Percentiles rank a stretch among this genome's conserved stretches.
These are phyloP conservation scores for Brachionus paranguensis DNA, from an alignment of 1,140 invertebrate species.

Conservation along the genomic window DNA sequence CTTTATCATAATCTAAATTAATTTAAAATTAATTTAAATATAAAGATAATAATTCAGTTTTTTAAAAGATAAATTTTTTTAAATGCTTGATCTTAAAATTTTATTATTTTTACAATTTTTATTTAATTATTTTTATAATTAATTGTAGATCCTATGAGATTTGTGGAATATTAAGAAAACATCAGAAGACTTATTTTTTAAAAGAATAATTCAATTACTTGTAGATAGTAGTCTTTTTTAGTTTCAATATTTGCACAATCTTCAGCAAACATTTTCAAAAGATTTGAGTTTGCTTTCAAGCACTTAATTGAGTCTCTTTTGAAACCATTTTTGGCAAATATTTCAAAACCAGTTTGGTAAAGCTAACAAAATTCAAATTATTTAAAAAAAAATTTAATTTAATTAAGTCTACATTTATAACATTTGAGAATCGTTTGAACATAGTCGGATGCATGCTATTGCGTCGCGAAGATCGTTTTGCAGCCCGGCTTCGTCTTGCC, in stretches of 20 bases:
- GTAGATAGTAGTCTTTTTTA: constrained; percentile 13
- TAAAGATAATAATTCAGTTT: too few species aligned
- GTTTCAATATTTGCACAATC: constrained; percentile 1
- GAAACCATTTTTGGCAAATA: neutral
- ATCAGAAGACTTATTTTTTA: too few species aligned
- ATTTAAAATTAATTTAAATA: too few species aligned
- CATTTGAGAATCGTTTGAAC: constrained; percentile 4
- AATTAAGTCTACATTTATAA: neutral
- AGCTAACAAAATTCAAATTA: neutral
- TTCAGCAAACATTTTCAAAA: neutral
- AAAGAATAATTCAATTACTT: neutral
- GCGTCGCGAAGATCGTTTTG: neutral
- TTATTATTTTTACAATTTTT: too few species aligned
- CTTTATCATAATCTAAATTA: too few species aligned
- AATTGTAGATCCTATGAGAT: neutral
- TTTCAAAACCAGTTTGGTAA: constrained; percentile 29
- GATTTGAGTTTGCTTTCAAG: neutral
- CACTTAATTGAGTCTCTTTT: neutral
- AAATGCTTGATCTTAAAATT: too few species aligned
- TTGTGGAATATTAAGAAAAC: neutral
- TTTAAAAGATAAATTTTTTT: too few species aligned
- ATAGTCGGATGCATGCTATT: constrained; percentile 20
- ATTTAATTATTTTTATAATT: too few species aligned
- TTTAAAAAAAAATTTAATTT: neutral
- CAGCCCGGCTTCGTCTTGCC: neutral